phyloP scores from a whole-genome alignment of 2,113 vertebrate genomes.

The Nansenia antarctica region DNA sequence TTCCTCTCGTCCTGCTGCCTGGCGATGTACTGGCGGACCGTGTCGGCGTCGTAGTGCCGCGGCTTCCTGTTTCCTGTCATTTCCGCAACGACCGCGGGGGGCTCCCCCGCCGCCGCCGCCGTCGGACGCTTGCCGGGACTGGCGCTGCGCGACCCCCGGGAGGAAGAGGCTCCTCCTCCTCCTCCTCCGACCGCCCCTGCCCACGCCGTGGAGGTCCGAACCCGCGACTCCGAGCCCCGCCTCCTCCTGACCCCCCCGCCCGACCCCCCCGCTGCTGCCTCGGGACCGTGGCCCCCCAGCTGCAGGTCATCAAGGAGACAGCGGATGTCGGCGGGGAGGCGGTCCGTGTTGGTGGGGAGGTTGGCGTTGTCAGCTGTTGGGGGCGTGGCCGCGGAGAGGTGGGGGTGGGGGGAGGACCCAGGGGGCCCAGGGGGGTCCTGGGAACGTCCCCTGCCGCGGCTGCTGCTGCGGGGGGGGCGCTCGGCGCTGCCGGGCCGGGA shows the following conservation, averaged over 20 bases:
- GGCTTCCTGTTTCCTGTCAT: constrained; percentile 76
- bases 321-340: constrained; percentile 86
- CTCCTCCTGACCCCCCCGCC: constrained; percentile 64
- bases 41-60: constrained; percentile 91
- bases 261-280: constrained; percentile 40
- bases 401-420: constrained; percentile 12
- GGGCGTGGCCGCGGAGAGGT: constrained; percentile 18
- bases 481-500: constrained; percentile 69
- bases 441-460: constrained; percentile 51
- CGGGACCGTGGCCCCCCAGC: constrained; percentile 79
- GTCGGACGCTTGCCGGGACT: constrained; percentile 81
- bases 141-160: constrained; percentile 73
- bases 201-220: constrained; percentile 54
- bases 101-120: constrained; percentile 65
- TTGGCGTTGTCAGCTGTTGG: constrained; percentile 30
- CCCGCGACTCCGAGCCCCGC: constrained; percentile 59
- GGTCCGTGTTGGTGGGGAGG: constrained; percentile 70
- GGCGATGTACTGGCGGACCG: constrained; percentile 89
- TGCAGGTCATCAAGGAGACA: constrained; percentile 92
- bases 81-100: no score
- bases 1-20: constrained; percentile 92
- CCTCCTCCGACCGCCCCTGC: constrained; percentile 34
- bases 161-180: constrained; percentile 3
- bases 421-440: constrained; percentile 60
- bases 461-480: constrained; percentile 28